These are phyloP conservation scores for Polyploca ridens DNA, from an alignment of 2,888 invertebrate species.

Conservation along the genomic window DNA sequence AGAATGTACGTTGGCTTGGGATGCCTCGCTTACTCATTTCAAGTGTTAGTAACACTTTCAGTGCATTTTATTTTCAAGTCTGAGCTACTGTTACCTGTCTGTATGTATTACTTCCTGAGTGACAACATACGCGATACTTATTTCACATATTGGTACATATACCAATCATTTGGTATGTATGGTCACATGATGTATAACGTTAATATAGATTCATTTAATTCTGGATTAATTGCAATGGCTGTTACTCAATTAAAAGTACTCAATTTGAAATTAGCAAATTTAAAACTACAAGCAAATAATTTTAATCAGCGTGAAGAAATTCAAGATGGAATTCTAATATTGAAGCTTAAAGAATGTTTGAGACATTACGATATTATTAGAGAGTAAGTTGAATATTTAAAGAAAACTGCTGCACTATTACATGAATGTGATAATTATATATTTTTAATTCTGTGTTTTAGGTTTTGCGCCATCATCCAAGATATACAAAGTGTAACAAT, in stretches of 20 bases:
- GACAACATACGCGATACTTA: slow-evolving; percentile 50
- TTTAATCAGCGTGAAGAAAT: slow-evolving; percentile 18
- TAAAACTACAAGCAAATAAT: slow-evolving; percentile 40
- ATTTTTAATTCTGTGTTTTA: slow-evolving; percentile 39
- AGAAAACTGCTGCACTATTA: background rate
- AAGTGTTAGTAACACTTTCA: slow-evolving; percentile 52
- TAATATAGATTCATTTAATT: slow-evolving; percentile 60
- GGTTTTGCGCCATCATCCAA: slow-evolving; percentile 56
- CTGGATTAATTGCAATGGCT: slow-evolving; percentile 58
- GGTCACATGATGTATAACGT: slow-evolving; percentile 69
- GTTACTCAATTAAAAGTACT: slow-evolving; percentile 58
- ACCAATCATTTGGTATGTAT: slow-evolving; percentile 64
- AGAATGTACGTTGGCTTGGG: slow-evolving; percentile 43
- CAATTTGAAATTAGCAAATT: slow-evolving; percentile 49
- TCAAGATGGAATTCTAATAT: slow-evolving; percentile 29
- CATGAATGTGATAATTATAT: too few species aligned
- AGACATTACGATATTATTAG: slow-evolving; percentile 58
- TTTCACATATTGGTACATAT: slow-evolving; percentile 55
- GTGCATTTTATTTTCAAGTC: slow-evolving; percentile 45
- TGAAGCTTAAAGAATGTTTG: slow-evolving; percentile 44
- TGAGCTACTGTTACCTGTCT: slow-evolving; percentile 59
- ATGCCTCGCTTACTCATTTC: slow-evolving; percentile 45
- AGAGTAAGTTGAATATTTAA: slow-evolving; percentile 44
- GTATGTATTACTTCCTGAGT: slow-evolving; percentile 67
- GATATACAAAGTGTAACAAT: slow-evolving; percentile 52